These are phyloP conservation scores for Aproaerema taeniolella DNA, from an alignment of 2,888 invertebrate species.

Conservation along the genomic window DNA sequence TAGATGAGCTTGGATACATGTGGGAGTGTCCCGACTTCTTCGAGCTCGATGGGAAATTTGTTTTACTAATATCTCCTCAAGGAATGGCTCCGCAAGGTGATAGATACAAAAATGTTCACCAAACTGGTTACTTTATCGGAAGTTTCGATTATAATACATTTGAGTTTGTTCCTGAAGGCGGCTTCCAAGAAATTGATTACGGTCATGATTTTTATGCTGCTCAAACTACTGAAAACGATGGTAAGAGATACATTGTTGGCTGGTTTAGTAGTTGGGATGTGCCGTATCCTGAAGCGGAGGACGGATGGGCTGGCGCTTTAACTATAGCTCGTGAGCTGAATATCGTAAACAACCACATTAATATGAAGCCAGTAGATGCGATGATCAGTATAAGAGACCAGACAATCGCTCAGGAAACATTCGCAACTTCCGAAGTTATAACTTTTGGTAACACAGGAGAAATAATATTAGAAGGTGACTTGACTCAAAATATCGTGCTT, in stretches of 20 bases:
- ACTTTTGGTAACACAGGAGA: conserved; percentile 51
- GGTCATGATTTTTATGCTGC: conserved; percentile 71
- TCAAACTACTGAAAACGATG: conserved; percentile 51
- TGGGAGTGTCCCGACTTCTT: conserved; percentile 77
- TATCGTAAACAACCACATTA: conserved; percentile 41
- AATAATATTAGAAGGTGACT: conserved; percentile 40
- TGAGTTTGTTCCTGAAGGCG: conserved; percentile 46
- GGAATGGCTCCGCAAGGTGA: conserved; percentile 56
- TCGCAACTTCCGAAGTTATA: conserved; percentile 28
- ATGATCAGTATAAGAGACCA: conserved; percentile 41
- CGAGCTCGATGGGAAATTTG: conserved; percentile 54
- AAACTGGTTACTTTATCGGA: conserved; percentile 66
- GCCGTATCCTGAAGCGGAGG: conserved; percentile 46
- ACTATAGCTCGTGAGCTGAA: conserved; percentile 57
- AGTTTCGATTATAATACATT: conserved; percentile 57
- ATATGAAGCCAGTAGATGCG: conserved; percentile 51
- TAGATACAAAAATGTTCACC: conserved; percentile 53
- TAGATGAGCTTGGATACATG: conserved; percentile 66
- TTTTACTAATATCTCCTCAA: conserved; percentile 65
- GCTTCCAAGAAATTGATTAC: conserved; percentile 63
- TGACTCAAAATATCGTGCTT: conserved; percentile 40
- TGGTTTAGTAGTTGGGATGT: conserved; percentile 71
- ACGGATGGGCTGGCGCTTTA: conserved; percentile 66
- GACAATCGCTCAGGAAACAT: conserved; percentile 15
- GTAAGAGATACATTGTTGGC: conserved; percentile 50